Percentiles rank a stretch among this genome's conserved stretches.
Evolutionary conservation across 2,797 vertebrate species (phyloP).

Genomic region (Philypnodon macrostomus): DNA sequence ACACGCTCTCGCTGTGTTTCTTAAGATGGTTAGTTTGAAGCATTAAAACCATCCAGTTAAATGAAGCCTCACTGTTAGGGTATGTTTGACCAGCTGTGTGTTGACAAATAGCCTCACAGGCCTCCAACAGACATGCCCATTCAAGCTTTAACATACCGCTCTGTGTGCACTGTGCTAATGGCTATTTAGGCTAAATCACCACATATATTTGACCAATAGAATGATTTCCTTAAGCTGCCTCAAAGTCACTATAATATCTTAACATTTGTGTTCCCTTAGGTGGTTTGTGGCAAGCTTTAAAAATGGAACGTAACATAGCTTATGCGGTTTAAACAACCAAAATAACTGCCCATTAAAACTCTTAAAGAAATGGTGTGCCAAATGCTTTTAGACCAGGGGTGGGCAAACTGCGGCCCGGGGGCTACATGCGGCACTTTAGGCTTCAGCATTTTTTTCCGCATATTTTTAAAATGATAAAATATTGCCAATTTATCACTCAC

Average conservation of each 20-base stretch:
- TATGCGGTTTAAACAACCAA: too few species aligned
- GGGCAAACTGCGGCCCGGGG: too few species aligned
- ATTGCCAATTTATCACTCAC: too few species aligned
- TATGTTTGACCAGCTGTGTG: conserved; percentile 52
- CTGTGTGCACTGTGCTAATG: neutral
- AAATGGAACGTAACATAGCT: too few species aligned
- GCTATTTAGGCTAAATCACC: conserved; percentile 1
- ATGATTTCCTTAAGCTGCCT: neutral
- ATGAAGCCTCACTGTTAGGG: conserved; percentile 18
- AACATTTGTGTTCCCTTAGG: neutral
- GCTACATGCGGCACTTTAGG: too few species aligned
- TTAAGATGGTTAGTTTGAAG: too few species aligned
- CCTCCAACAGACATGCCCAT: conserved; percentile 10
- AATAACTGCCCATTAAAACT: too few species aligned
- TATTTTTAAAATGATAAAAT: too few species aligned
- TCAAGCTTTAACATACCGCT: conserved; percentile 1
- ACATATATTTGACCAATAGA: neutral
- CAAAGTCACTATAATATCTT: neutral
- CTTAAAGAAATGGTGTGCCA: too few species aligned
- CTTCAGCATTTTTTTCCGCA: too few species aligned
- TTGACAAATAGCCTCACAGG: conserved; percentile 22
- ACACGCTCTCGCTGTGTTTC: too few species aligned
- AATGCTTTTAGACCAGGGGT: too few species aligned
- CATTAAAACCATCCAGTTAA: conserved; percentile 15
- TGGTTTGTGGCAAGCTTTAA: neutral